Evolutionary conservation across 2,888 invertebrate genomes (phyloP).

Genomic region (Nemotelus nigrinus): DNA sequence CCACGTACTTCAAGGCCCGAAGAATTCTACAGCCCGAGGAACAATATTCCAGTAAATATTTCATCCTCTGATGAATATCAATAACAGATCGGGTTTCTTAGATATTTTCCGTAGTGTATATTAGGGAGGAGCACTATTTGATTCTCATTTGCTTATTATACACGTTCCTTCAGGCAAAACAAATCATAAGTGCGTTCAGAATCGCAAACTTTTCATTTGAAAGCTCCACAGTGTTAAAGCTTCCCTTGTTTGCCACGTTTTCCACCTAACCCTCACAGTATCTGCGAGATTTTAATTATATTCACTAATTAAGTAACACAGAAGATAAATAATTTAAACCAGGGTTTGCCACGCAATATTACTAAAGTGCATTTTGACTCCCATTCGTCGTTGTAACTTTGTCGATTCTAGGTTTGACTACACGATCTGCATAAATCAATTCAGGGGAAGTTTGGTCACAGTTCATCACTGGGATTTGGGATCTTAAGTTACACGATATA

Average conservation of each 20-base stretch:
- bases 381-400: too few relatives aligned
- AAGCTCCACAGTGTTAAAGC: background rate
- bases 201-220: constrained; percentile 19
- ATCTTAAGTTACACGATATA: too few relatives aligned
- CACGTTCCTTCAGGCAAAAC: constrained; percentile 27
- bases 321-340: background rate
- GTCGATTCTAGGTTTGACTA: too few relatives aligned
- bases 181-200: constrained; percentile 38
- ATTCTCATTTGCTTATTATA: background rate
- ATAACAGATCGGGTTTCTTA: too few relatives aligned
- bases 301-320: background rate
- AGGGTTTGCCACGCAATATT: background rate
- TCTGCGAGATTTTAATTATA: background rate
- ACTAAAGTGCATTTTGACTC: background rate
- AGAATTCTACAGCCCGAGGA: too few relatives aligned
- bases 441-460: too few relatives aligned
- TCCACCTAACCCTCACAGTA: background rate
- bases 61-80: too few relatives aligned
- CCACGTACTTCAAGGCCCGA: constrained; percentile 9
- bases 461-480: too few relatives aligned
- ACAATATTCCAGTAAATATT: too few relatives aligned
- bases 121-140: background rate
- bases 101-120: too few relatives aligned
- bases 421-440: too few relatives aligned
- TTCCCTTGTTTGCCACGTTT: background rate